Conservation (phyloP, 2,888 invertebrate species). For the Nasonia oneida region DNA sequence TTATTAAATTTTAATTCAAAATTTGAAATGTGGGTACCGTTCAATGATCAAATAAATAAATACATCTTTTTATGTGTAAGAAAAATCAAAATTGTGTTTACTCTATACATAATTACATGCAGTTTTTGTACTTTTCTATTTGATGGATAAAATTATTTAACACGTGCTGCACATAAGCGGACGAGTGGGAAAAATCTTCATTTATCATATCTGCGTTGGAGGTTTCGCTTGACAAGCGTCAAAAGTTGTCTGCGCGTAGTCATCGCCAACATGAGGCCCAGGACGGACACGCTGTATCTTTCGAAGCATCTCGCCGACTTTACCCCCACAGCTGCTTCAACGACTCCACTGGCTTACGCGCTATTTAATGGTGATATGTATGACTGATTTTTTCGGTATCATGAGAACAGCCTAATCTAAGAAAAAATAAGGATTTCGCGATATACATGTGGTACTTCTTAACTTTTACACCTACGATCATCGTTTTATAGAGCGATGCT, state of each 20-base stretch:
- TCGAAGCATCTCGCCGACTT: slow-evolving; percentile 78
- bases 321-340: slow-evolving; percentile 81
- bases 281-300: slow-evolving; percentile 80
- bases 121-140: too few species aligned
- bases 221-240: slow-evolving; percentile 70
- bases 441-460: slow-evolving; percentile 79
- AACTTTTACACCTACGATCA: slow-evolving; percentile 74
- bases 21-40: too few species aligned
- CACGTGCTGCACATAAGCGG: too few species aligned
- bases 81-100: too few species aligned
- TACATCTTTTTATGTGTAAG: too few species aligned
- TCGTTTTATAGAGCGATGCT: neutral
- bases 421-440: too few species aligned
- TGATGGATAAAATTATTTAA: too few species aligned
- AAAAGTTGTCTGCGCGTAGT: slow-evolving; percentile 76
- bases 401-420: slow-evolving; percentile 93
- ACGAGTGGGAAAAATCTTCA: too few species aligned
- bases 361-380: too few species aligned
- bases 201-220: slow-evolving; percentile 70
- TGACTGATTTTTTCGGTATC: slow-evolving; percentile 90
- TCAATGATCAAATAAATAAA: too few species aligned
- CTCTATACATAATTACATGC: too few species aligned
- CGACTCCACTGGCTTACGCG: slow-evolving; percentile 84
- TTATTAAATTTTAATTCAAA: too few species aligned
- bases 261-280: slow-evolving; percentile 77